Base-by-base conservation (phyloP, 2,113 vertebrate species). In the Trachemys scripta region DNA sequence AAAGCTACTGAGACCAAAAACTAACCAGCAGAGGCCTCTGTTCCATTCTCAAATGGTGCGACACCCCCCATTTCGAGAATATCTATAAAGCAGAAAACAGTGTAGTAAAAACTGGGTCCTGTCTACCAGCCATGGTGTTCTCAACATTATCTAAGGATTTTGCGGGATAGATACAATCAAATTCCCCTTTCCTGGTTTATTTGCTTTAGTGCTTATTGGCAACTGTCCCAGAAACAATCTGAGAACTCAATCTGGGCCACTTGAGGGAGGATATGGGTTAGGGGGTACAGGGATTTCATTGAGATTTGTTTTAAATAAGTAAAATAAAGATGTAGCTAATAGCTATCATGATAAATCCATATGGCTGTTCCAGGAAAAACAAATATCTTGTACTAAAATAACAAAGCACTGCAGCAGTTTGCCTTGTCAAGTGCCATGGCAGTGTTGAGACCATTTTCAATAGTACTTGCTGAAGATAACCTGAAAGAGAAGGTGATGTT, bases 241-340 rank as follows among this genome's bases (percentile, higher is more conserved):
- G 59, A 95, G 16, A 81, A 89, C 69, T 87, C 65, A 94, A 38
- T 45, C 27, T 85, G 45, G 38, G 72, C 78, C 82, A 96, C 19
- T 17, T 49, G 14, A 49, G 42, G 88, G 59, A 89, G 69, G 27
- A 80, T 10, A 80, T 31, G 51, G 83, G 49, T 53, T 78, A 87
- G 9, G 3, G 9, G 2, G 51, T 90, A 38, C 35, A 53, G 78
- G 4, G n/a, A 69, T 69, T 17, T 69, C 65, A 69, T 20, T 69
- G 35, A n/a, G n/a, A 11, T 42, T 65, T 89, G 42, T 3, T 29
- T 72, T 83, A 88, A 82, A 42, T 31, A 90, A 86, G 88, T 91
- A 50, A 89, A 94, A 87, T 82, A 79, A 93, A 92, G 51, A 92
- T 85, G 56, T 69, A 51, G 78, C 82, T 87, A 79, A 87, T 90